Base-by-base conservation (phyloP, 2,797 vertebrate species). In the Anabas testudineus region DNA sequence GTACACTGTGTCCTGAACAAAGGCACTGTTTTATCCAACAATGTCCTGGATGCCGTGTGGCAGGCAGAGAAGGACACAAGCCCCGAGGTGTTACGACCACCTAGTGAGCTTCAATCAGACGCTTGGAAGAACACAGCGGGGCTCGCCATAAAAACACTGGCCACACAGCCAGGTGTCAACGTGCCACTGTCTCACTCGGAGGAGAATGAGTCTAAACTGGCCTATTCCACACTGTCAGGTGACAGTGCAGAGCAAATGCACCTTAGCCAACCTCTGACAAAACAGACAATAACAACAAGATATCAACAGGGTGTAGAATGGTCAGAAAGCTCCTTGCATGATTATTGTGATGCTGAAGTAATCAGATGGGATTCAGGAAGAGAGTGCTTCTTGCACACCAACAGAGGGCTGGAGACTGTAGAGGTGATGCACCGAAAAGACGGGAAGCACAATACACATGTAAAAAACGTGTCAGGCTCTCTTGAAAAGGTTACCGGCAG, bases 1-100 rank as follows among this genome's bases (percentile, higher is more conserved):
- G 96, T 97, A 92, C 95, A 94, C 95, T 94, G 93, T 91, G 95
- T 77, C 93, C 94, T 94, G 94, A 97, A 93, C 95, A 95, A 97
- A 95, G 93, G 95, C 94, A 87, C 91, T 67, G 78, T 93, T 95
- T 95, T 94, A 69, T 91, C 95, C 93, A 92, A 93, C 92, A 90
- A 92, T 94, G 95, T 95, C 93, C 93, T 86, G 88, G 94, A 96
- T 86, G 88, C 94, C 83, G 89, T 87, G 85, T 94, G 92, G 91
- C 94, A 93, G 90, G 94, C 83, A 55, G 59, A 91, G 90, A 88
- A 90, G 90, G 96, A 95, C 93, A 93, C 92, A 66, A 94, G 95
- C 91, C 94, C 95, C 39, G 83, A 92, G 92, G 69, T 95, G 93
- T 94, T 94, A 79, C 91, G 94, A 72, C 94, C 94, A 94, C 95